These are phyloP conservation scores for Cephalopachus bancanus DNA, from an alignment of 2,797 vertebrate species.

Conservation along the genomic window DNA sequence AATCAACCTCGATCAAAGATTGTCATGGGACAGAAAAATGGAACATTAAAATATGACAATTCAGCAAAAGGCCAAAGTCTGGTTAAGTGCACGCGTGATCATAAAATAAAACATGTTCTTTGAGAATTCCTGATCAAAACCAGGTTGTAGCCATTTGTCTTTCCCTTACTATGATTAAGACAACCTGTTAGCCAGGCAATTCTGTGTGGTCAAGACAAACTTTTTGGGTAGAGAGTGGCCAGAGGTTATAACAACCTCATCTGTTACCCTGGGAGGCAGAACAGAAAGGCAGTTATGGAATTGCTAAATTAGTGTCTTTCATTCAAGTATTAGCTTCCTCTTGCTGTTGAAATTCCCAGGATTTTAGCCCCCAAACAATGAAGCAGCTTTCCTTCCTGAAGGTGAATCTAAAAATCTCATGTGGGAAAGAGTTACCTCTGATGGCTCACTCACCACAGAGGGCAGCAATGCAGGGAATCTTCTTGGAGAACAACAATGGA, in stretches of 20 bases:
- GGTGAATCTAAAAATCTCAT: conserved; percentile 22
- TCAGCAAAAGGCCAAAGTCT: conserved; percentile 30
- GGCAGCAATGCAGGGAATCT: background rate
- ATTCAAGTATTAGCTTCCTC: conserved; percentile 5
- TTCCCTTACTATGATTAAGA: background rate
- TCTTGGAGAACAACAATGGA: conserved; percentile 35
- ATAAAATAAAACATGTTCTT: background rate
- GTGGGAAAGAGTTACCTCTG: conserved; percentile 30
- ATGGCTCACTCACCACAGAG: background rate
- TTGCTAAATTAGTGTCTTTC: conserved; percentile 21
- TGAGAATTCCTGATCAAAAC: conserved; percentile 26
- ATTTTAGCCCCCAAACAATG: background rate
- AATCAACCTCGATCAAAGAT: background rate
- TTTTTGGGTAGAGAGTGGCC: background rate
- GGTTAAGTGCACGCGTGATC: background rate
- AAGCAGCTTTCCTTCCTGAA: conserved; percentile 59
- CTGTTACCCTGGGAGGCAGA: background rate
- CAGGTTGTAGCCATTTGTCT: background rate
- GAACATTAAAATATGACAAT: background rate
- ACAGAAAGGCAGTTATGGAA: background rate
- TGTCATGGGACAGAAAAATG: conserved; percentile 8
- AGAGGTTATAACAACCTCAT: background rate
- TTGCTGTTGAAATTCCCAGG: conserved; percentile 6
- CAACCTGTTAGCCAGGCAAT: background rate
- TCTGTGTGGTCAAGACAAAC: background rate